Base-by-base conservation (phyloP, 2,888 invertebrate species). In the Tenthredo notha region DNA sequence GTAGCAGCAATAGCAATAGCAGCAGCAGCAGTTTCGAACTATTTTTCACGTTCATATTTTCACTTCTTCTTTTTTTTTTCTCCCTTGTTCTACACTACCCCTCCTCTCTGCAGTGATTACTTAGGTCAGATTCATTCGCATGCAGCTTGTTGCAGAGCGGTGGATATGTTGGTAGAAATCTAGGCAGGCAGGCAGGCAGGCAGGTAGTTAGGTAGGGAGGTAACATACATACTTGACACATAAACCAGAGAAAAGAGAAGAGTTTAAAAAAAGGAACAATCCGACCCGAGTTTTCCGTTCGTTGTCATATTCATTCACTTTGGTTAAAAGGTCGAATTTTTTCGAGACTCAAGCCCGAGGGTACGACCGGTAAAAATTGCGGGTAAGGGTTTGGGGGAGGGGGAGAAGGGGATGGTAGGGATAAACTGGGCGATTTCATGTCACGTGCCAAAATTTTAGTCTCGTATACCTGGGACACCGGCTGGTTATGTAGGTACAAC, bases 301-400 rank as follows among this genome's bases (percentile, higher is more conserved):
- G 43, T 74, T 74, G 43, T 74, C 74, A 74, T 74, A 74, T 43
- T 74, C 74, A 74, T 74, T 74, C 74, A 74, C 74, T 74, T 74
- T 43, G 74, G 74, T 43, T 74, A 43, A 74, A 74, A 74, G 74
- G 74, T 74, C 21, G 74, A 74, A 43, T 47, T 47, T 43, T 61
- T 43, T 74, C 2, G 7, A 43, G 6, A 3, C 43, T 25, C 54
- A 1, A 54, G n/a, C 43, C 4, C 33, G 67, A 33, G 67, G 33
- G 7, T 33, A 33, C 25, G 25, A 12, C n/a, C 15, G 67, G 18
- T 18, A 5, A 67, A 67, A 33, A 33, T 67, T 33, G 5, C 15
- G 67, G 67, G 67, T 15, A 15, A 33, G 2, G 33, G 33, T 33
- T 67, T 33, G 33, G 21, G 15, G 7, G 1, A 4, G 6, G 0